Conservation (phyloP, 2,113 vertebrate genomes). For the Rattus rattus region DNA sequence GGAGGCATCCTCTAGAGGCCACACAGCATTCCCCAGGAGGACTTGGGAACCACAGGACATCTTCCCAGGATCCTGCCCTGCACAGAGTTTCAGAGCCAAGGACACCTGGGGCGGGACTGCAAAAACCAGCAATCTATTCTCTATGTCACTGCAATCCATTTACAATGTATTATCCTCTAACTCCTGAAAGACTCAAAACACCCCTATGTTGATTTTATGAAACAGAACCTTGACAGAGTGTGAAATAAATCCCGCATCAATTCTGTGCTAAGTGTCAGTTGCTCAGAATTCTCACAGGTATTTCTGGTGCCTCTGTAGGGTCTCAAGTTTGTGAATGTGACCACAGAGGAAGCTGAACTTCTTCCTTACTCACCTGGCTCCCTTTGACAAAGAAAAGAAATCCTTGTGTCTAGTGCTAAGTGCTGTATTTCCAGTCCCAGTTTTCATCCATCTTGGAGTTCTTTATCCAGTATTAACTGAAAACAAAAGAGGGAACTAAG, state of each 20-base stretch:
- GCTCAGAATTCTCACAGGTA: conserved; percentile 45
- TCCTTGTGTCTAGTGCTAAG: background rate
- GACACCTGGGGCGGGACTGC: background rate
- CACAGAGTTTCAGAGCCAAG: background rate
- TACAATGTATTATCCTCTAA: conserved; percentile 9
- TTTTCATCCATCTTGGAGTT: conserved; percentile 3
- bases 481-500: conserved; percentile 31
- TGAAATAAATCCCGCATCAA: conserved; percentile 30
- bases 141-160: conserved; percentile 23
- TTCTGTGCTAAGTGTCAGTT: conserved; percentile 26
- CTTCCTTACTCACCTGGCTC: background rate
- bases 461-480: conserved; percentile 37
- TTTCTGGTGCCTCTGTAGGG: background rate
- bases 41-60: too few relatives aligned
- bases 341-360: conserved; percentile 6
- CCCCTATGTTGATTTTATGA: background rate
- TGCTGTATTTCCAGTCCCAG: background rate
- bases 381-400: conserved; percentile 11
- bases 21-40: background rate
- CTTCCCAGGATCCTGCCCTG: background rate
- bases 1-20: too few relatives aligned
- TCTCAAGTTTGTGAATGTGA: conserved; percentile 48
- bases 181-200: conserved; percentile 31
- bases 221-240: conserved; percentile 21
- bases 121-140: background rate